Base-by-base conservation (phyloP, 2,113 vertebrate genomes). In the Anarhynchus alexandrinus region DNA sequence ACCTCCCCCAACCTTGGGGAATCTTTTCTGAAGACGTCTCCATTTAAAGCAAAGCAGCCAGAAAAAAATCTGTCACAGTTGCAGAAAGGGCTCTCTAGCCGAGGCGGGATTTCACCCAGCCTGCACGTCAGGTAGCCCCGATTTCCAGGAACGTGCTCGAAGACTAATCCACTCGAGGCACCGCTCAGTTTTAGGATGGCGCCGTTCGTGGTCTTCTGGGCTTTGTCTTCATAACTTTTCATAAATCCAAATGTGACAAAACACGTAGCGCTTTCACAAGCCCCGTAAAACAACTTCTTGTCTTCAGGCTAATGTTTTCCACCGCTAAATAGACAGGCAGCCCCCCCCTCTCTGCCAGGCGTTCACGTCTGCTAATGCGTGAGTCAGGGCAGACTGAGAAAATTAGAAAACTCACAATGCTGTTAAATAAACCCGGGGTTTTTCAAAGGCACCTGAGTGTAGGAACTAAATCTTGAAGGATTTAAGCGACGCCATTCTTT, bases 151-250 rank as follows among this genome's bases (percentile, higher is more conserved):
- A 15, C 0, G 0, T 8, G 5, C n/a, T 12, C 51, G 17, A 49
- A 49, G 58, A 9, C 30, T 12, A 20, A 45, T 25, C 13, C 11
- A 1, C 20, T 10, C 7, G 0, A 4, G 10, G 26, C 11, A 20
- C 17, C 6, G 6, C 66, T 66, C 34, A 3, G 27, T 27, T 85
- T 64, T 20, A 34, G 20, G 14, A 54, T 9, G 61, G 14, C 25
- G 18, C 20, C 21, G 19, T 10, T 40, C 4, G 8, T 25, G 59
- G 52, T 12, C 38, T 40, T 54, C n/a, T 32, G 70, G n/a, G n/a
- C 5, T 71, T 71, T 42, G 49, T 8, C 57, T 76, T 61, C 19
- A 0, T 38, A 8, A 4, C 32, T 59, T 36, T 20, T 38, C 49
- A 3, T 21, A 14, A 49, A 57, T 27, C 26, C 55, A 32, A 49